These are phyloP conservation scores for Semotilus atromaculatus DNA, from an alignment of 2,797 vertebrate genomes.

Conservation along the genomic window DNA sequence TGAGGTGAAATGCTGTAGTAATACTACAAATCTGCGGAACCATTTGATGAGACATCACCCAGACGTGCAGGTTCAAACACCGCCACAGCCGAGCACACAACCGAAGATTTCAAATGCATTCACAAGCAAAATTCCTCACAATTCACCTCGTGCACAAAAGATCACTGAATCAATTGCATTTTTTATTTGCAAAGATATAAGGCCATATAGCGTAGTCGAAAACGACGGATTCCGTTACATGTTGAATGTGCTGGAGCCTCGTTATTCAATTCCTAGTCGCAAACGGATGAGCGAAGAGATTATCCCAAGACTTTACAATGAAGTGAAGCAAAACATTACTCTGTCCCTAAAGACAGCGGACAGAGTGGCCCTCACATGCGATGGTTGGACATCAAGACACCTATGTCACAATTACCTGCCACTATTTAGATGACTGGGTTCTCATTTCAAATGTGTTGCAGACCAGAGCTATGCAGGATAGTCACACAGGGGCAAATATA, in stretches of 20 bases:
- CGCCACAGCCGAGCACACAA: not conserved
- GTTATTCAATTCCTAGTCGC: not conserved
- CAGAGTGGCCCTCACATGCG: no score
- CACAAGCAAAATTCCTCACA: not conserved
- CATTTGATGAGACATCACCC: not conserved
- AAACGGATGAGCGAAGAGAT: not conserved
- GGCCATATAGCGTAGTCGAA: not conserved
- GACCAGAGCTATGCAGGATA: no score
- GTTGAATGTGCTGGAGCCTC: conserved; percentile 9
- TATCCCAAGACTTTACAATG: not conserved
- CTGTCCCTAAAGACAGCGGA: not conserved
- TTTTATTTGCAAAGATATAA: not conserved
- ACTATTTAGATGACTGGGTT: no score
- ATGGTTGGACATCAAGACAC: no score
- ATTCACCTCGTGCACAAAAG: not conserved
- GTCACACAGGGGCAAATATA: no score
- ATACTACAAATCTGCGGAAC: not conserved
- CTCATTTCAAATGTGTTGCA: no score
- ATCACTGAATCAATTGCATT: not conserved
- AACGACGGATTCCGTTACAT: not conserved
- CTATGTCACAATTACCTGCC: no score
- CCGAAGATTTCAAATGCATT: not conserved
- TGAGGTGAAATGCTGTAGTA: not conserved
- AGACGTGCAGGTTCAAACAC: not conserved
- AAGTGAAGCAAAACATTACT: not conserved